Evolutionary conservation across 2,113 vertebrate genomes (phyloP).

Genomic region (Maccullochella peelii): DNA sequence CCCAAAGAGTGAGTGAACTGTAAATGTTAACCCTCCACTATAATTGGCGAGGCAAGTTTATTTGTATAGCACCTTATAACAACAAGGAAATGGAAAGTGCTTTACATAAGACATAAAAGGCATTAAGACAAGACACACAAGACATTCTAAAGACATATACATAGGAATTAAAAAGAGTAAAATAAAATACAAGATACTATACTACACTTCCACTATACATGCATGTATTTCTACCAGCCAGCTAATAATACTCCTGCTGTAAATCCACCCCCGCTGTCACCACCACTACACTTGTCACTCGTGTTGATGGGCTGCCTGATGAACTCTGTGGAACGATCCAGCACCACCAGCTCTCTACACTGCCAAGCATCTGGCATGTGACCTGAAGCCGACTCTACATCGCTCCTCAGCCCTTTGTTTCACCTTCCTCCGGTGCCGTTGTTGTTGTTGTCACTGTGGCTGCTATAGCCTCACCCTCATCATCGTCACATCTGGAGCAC

Average conservation of each 20-base stretch:
- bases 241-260: conserved; percentile 59
- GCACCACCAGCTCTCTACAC: conserved; percentile 16
- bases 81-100: neutral
- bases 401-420: conserved; percentile 38
- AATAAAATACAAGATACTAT: neutral
- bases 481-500: conserved; percentile 23
- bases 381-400: conserved; percentile 32
- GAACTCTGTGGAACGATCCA: conserved; percentile 59
- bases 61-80: too few species aligned
- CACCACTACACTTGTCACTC: conserved; percentile 61
- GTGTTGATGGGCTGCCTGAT: conserved; percentile 64
- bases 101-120: neutral
- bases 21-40: neutral
- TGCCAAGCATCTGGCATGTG: conserved; percentile 32
- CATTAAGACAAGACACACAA: neutral
- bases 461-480: neutral
- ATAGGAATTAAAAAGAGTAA: neutral
- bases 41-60: too few species aligned
- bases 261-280: conserved; percentile 59
- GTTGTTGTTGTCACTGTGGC: neutral
- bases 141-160: neutral
- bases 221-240: neutral
- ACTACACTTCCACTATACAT: neutral
- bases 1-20: neutral
- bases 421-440: neutral